Percentiles rank a stretch among this genome's conserved stretches.
Evolutionary conservation across 2,797 vertebrate species (phyloP).

Genomic region (Eulemur albifrons): DNA sequence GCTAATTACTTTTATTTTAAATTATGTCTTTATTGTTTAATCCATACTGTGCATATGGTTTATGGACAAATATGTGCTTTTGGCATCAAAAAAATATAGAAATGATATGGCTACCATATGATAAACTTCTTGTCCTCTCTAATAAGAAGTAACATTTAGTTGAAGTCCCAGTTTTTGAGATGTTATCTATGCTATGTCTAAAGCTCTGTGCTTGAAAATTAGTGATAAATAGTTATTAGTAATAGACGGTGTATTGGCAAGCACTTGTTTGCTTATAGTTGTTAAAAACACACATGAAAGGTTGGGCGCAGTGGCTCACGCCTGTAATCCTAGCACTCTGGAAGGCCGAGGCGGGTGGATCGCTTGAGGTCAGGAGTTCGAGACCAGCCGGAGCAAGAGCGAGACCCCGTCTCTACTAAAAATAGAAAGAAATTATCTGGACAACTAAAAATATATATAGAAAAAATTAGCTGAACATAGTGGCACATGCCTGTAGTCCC

Average conservation of each 20-base stretch:
- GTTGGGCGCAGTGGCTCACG: too few relatives aligned
- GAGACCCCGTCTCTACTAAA: too few relatives aligned
- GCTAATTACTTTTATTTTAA: constrained; percentile 52
- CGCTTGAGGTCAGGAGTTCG: too few relatives aligned
- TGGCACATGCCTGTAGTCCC: too few relatives aligned
- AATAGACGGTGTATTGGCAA: not conserved
- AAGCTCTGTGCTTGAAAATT: constrained; percentile 52
- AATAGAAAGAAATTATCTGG: too few relatives aligned
- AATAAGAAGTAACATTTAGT: constrained; percentile 48
- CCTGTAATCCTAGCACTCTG: too few relatives aligned
- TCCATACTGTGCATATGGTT: not conserved
- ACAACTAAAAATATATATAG: too few relatives aligned
- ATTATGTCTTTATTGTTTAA: constrained; percentile 51
- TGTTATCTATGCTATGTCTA: constrained; percentile 61
- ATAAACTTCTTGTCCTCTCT: constrained; percentile 61
- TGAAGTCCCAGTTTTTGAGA: constrained; percentile 69
- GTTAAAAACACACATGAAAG: not conserved
- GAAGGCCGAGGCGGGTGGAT: too few relatives aligned
- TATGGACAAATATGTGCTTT: not conserved
- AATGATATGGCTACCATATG: constrained; percentile 20
- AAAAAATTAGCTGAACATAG: too few relatives aligned
- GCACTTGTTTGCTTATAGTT: constrained; percentile 53
- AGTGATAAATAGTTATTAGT: constrained; percentile 46
- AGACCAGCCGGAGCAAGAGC: too few relatives aligned
- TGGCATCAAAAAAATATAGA: constrained; percentile 38